phyloP scores from a whole-genome alignment of 64 coral and sea anemone genomes.

The Hydrozoanthus tunicans region DNA sequence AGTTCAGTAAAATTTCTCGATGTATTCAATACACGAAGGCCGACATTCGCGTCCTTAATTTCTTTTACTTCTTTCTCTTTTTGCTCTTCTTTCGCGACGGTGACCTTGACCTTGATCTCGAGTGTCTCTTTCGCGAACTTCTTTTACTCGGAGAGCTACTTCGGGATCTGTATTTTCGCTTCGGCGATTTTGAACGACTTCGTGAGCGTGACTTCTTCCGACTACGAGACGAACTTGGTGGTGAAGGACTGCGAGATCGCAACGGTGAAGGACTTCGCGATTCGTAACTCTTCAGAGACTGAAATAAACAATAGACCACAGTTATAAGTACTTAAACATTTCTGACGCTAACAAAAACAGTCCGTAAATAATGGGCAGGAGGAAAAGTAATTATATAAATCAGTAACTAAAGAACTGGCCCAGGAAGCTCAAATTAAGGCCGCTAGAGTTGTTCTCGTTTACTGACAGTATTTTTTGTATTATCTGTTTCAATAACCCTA shows the following conservation, averaged over 20 bases:
- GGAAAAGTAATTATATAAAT: too few relatives aligned
- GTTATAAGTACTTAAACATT: neutral
- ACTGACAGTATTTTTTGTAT: too few relatives aligned
- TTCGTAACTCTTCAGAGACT: constrained; percentile 49
- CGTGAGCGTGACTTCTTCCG: constrained; percentile 39
- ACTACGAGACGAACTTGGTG: constrained; percentile 21
- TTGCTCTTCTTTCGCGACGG: constrained; percentile 81
- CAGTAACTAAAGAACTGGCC: too few relatives aligned
- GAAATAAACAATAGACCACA: neutral
- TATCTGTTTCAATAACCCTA: too few relatives aligned
- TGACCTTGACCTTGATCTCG: constrained; percentile 81
- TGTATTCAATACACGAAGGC: neutral
- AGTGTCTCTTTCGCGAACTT: constrained; percentile 82
- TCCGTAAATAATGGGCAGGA: too few relatives aligned
- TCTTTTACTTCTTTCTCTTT: constrained; percentile 83
- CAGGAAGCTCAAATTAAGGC: too few relatives aligned
- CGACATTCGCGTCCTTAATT: neutral
- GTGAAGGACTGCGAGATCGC: constrained; percentile 29
- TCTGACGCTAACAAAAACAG: neutral
- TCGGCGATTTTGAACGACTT: constrained; percentile 58
- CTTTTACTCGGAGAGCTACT: constrained; percentile 72
- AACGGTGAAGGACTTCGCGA: constrained; percentile 49
- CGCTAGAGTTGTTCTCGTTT: too few relatives aligned
- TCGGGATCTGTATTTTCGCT: constrained; percentile 56
- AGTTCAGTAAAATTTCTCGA: neutral